phyloP scores from a whole-genome alignment of 2,888 invertebrate genomes.

The Pogonocherus hispidulus region DNA sequence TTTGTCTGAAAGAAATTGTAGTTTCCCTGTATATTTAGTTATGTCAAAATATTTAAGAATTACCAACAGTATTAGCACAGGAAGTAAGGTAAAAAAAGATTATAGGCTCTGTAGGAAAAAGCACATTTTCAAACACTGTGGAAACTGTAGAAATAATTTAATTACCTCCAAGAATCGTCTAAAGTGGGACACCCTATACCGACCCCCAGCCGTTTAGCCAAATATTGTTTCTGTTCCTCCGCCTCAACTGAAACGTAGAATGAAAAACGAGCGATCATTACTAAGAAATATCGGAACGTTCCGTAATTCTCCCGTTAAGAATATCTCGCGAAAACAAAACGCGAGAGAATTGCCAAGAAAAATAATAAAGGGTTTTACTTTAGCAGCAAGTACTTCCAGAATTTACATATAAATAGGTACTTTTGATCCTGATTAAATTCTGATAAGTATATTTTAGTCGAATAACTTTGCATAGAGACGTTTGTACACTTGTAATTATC shows the following conservation, averaged over 20 bases:
- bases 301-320: not conserved
- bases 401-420: constrained; percentile 13
- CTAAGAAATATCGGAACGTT: not conserved
- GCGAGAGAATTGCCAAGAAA: not conserved
- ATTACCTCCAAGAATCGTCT: no score
- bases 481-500: not conserved
- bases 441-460: not conserved
- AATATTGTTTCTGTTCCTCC: not conserved
- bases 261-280: not conserved
- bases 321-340: not conserved
- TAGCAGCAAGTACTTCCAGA: not conserved
- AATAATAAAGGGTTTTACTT: constrained; percentile 5
- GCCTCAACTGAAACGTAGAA: not conserved
- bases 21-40: no score
- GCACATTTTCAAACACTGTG: no score
- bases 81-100: no score
- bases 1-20: no score
- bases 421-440: constrained; percentile 2
- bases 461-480: not conserved
- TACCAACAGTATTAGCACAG: no score
- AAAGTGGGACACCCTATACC: not conserved
- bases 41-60: no score
- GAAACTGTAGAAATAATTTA: no score
- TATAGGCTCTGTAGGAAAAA: no score
- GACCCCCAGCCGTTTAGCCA: not conserved